Conservation (phyloP, 53 echinoderm and acorn worm species). For the Mesocentrotus franciscanus region DNA sequence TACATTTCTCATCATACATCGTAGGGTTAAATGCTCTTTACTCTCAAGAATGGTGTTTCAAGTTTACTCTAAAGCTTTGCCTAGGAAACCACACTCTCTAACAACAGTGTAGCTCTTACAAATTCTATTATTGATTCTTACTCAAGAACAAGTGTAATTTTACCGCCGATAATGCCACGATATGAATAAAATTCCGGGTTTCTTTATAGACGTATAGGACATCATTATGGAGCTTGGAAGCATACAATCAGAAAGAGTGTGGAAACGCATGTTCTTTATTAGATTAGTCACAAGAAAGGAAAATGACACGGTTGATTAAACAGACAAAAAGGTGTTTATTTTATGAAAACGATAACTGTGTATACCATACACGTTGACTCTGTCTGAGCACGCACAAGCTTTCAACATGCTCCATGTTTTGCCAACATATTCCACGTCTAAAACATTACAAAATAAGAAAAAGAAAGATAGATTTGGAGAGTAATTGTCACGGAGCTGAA, state of each 20-base stretch:
- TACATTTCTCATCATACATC: background rate
- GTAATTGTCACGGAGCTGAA: slow-evolving; percentile 26
- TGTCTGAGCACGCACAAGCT: slow-evolving; percentile 9
- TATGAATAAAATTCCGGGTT: slow-evolving; percentile 31
- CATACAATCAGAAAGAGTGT: slow-evolving; percentile 34
- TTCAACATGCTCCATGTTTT: background rate
- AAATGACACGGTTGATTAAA: slow-evolving; percentile 62
- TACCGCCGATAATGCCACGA: slow-evolving; percentile 28
- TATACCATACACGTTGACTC: background rate
- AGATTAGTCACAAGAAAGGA: slow-evolving; percentile 33
- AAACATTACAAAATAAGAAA: background rate
- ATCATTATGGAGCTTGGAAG: slow-evolving; percentile 17
- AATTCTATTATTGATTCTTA: slow-evolving; percentile 67
- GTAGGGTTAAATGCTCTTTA: slow-evolving; percentile 10
- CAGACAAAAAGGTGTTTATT: slow-evolving; percentile 61
- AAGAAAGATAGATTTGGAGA: background rate
- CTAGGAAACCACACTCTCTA: slow-evolving; percentile 36
- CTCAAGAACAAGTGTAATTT: slow-evolving; percentile 57
- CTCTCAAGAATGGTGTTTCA: background rate
- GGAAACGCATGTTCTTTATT: slow-evolving; percentile 50
- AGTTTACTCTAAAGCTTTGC: slow-evolving; percentile 27
- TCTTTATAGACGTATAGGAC: background rate
- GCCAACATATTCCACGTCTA: background rate
- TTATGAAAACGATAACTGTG: slow-evolving; percentile 54
- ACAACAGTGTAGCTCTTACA: slow-evolving; percentile 31